These are phyloP conservation scores for Trachurus trachurus DNA, from an alignment of 2,797 vertebrate genomes.

Conservation along the genomic window DNA sequence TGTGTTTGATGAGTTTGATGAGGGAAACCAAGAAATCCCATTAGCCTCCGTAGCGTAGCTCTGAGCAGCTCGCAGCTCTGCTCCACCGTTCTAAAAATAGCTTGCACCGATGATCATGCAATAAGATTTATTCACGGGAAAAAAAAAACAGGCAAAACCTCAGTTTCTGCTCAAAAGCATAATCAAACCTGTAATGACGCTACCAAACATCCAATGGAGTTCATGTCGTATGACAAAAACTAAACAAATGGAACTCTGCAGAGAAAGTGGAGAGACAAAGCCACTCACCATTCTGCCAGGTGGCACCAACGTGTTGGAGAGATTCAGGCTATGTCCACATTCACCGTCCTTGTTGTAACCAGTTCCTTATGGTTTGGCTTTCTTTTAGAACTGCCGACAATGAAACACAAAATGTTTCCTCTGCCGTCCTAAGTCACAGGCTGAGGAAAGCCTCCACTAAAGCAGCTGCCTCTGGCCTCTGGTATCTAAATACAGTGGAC, in stretches of 20 bases:
- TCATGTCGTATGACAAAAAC: constrained; percentile 41
- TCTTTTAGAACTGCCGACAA: constrained; percentile 33
- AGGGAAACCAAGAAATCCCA: too few relatives aligned
- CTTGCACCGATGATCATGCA: not conserved
- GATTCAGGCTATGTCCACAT: constrained; percentile 41
- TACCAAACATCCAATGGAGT: not conserved
- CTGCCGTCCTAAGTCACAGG: constrained; percentile 17
- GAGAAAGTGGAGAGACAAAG: constrained; percentile 46
- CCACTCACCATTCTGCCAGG: constrained; percentile 72
- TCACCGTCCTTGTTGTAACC: constrained; percentile 50
- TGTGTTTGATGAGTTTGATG: too few relatives aligned
- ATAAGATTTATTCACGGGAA: not conserved
- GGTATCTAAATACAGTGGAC: constrained; percentile 53
- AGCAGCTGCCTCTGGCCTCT: constrained; percentile 18
- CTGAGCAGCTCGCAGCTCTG: too few relatives aligned
- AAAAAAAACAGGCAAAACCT: not conserved
- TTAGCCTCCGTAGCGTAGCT: too few relatives aligned
- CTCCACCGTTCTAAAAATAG: too few relatives aligned
- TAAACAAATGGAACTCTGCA: constrained; percentile 35
- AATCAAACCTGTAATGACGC: not conserved
- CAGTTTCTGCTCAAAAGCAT: not conserved
- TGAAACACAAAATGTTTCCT: constrained; percentile 28
- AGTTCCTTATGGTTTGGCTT: constrained; percentile 54
- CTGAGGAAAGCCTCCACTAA: constrained; percentile 4
- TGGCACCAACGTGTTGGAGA: constrained; percentile 36